Evolutionary conservation across 2,113 vertebrate genomes (phyloP), one percentile per base, ranked within the genome.

Genomic region (Toxostoma redivivum): DNA sequence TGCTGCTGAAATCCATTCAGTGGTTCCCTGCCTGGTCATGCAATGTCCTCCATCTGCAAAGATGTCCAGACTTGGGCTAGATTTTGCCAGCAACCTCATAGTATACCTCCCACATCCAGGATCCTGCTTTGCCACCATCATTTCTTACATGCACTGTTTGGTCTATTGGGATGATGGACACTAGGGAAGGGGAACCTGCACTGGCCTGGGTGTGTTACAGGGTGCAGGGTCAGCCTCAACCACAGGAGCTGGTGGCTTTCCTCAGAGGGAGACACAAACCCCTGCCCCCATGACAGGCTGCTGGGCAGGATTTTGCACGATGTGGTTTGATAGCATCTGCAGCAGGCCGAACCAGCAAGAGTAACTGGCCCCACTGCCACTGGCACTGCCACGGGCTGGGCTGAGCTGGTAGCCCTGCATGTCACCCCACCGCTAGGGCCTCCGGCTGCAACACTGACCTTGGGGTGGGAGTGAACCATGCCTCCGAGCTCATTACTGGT

Each of bases 201-300:
- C 3, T 20, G 45, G 40, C 27, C 67, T 40, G 45, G 16, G 23
- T 48, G 35, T 30, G 44, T 86, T 50, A 42, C 30, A 51, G 45
- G 25, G 30, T 0, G 0, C 31, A 25, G 51, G 27, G 27, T 15
- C 64, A 65, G 7, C 40, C 56, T 28, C 0, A 0, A 28, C 47
- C 28, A 10, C 0, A 1, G 40, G 33, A 74, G 35, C 47, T n/a
- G 8, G 35, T 3, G 10, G 28, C 72, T 88, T 42, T 57, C 48
- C 28, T 37, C 2, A 9, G 24, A 35, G 58, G 45, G 31, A 73
- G 1, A 10, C 31, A 69, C 40, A 77, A 37, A 31, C 3, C 21
- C 21, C 62, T 71, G 35, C 12, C 48, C 42, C 58, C 54, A 19
- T 23, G 3, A 3, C 66, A 12, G 15, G 47, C 86, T 70, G 65